phyloP scores from a whole-genome alignment of 2,113 vertebrate genomes.

The Xiphorhynchus elegans region DNA sequence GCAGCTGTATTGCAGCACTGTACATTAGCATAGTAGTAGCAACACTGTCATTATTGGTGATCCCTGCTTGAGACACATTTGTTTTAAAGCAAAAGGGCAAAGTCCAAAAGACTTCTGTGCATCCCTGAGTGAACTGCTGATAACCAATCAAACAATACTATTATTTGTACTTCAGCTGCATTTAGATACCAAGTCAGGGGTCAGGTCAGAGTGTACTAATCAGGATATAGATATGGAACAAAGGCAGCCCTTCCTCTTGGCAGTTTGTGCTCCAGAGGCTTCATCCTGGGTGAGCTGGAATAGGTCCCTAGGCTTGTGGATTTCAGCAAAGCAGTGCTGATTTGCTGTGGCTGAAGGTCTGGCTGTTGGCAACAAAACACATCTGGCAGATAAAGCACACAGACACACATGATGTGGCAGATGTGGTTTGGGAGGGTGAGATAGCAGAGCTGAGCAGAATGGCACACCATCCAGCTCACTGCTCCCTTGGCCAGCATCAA shows the following conservation, averaged over 20 bases:
- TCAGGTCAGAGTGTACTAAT: conserved; percentile 11
- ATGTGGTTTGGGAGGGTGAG: not conserved
- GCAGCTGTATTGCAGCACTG: not conserved
- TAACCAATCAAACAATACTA: not conserved
- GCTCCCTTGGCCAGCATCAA: not conserved
- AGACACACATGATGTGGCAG: rapidly evolving
- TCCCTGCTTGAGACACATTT: not conserved
- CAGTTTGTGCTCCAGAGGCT: not conserved
- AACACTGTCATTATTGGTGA: not conserved
- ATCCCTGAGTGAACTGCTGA: not conserved
- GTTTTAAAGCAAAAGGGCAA: conserved; percentile 3
- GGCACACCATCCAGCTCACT: not conserved
- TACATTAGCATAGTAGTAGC: not conserved
- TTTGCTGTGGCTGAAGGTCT: not conserved
- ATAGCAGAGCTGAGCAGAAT: not conserved
- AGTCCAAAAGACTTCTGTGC: not conserved
- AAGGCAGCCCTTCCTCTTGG: not conserved
- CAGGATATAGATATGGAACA: not conserved
- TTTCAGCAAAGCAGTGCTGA: not conserved
- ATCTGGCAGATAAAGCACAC: not conserved
- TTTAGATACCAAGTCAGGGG: not conserved
- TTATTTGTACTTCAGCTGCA: not conserved
- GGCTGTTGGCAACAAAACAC: not conserved
- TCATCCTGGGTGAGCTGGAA: not conserved
- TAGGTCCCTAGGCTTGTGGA: not conserved